phyloP scores from a whole-genome alignment of 2,888 invertebrate species.

The Polyommatus icarus region DNA sequence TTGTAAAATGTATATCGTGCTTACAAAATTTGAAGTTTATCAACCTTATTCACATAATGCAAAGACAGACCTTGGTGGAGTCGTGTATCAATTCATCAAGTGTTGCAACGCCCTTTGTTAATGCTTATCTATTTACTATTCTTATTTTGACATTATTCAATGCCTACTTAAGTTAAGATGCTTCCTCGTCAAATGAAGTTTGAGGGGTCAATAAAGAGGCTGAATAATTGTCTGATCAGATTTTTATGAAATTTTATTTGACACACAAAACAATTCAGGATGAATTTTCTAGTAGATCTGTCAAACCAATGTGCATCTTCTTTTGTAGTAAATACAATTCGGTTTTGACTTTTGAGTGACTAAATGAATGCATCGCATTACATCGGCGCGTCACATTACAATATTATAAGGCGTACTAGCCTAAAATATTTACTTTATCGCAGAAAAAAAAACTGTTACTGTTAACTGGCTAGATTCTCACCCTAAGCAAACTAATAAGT shows the following conservation, averaged over 20 bases:
- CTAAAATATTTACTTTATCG: too few relatives aligned
- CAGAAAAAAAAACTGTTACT: too few relatives aligned
- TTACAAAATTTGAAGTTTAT: constrained; percentile 8
- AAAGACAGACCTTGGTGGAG: not conserved
- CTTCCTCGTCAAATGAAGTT: not conserved
- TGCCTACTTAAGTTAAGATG: not conserved
- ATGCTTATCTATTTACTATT: not conserved
- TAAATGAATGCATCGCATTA: not conserved
- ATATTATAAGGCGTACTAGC: not conserved
- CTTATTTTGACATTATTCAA: not conserved
- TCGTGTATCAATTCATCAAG: not conserved
- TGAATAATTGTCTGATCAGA: not conserved
- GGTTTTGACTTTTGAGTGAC: not conserved
- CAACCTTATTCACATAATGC: constrained; percentile 20
- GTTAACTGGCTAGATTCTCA: too few relatives aligned
- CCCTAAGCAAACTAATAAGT: too few relatives aligned
- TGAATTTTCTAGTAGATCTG: too few relatives aligned
- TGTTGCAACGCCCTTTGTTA: not conserved
- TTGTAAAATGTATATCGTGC: not conserved
- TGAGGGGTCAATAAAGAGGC: not conserved
- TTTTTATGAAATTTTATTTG: not conserved
- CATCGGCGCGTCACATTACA: not conserved
- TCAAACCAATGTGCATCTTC: too few relatives aligned
- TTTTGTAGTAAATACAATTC: not conserved
- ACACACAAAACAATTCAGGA: not conserved